phyloP scores from a whole-genome alignment of 2,888 invertebrate genomes.

The Quadriops clusia region DNA sequence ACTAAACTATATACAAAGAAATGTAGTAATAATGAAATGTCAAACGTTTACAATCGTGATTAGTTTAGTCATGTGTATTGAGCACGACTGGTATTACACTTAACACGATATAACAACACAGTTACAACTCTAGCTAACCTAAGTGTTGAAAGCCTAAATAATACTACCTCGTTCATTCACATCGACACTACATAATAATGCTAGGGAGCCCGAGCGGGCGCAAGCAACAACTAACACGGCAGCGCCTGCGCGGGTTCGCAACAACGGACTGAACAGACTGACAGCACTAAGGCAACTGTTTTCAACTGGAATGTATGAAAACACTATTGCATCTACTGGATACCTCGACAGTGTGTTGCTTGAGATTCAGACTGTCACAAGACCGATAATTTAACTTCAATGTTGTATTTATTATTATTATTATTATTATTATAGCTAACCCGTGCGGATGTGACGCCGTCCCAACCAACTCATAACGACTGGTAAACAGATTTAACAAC shows the following conservation, averaged over 20 bases:
- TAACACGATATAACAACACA: conserved; percentile 40
- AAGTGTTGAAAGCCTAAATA: conserved; percentile 39
- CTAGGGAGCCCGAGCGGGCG: conserved; percentile 16
- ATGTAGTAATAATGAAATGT: conserved; percentile 25
- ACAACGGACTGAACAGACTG: conserved; percentile 23
- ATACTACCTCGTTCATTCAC: conserved; percentile 34
- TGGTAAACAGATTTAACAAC: background rate
- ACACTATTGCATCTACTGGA: conserved; percentile 30
- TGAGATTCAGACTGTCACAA: conserved; percentile 25
- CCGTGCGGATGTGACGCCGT: conserved; percentile 9
- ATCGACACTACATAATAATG: conserved; percentile 23
- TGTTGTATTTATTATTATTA: conserved; percentile 12
- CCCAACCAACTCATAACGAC: background rate
- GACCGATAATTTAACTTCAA: conserved; percentile 13
- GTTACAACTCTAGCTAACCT: conserved; percentile 40
- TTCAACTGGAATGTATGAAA: conserved; percentile 39
- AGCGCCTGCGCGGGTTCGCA: conserved; percentile 16
- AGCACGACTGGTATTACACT: conserved; percentile 35
- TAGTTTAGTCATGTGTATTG: conserved; percentile 36
- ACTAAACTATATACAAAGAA: conserved; percentile 31
- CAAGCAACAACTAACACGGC: conserved; percentile 22
- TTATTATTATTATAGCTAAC: conserved; percentile 8
- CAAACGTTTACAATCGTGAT: conserved; percentile 33
- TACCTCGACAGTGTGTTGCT: conserved; percentile 19
- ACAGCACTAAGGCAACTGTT: conserved; percentile 38